A percentile compares a stretch with the other conserved stretches of the same genome.
Conservation (phyloP, 2,113 vertebrate genomes). For the Eira barbara region DNA sequence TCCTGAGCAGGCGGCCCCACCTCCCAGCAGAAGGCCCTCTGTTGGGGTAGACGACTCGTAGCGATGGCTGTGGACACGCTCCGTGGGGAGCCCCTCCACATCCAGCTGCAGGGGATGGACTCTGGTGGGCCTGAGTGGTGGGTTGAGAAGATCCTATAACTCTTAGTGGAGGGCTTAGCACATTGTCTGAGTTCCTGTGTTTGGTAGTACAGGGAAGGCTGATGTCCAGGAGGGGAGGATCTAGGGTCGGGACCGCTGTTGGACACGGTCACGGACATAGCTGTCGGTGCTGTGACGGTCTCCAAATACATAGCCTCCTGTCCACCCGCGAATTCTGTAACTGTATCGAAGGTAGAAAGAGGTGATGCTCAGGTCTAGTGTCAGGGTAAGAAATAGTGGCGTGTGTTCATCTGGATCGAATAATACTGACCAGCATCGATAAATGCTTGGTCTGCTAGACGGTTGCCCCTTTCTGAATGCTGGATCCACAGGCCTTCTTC, state of each 20-base stretch:
- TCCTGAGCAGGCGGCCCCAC: not conserved
- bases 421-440: not conserved
- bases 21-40: not conserved
- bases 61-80: not conserved
- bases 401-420: not conserved
- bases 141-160: not conserved
- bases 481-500: not conserved
- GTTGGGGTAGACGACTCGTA: fast-evolving
- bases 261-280: not conserved
- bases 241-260: too few relatives aligned
- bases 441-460: not conserved
- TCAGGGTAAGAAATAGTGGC: not conserved
- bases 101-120: not conserved
- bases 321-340: not conserved
- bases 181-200: not conserved
- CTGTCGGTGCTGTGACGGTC: not conserved
- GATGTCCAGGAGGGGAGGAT: fast-evolving
- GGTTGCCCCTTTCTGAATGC: not conserved
- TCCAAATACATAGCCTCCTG: not conserved
- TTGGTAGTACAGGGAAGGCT: not conserved
- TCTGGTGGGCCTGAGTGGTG: not conserved
- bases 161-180: not conserved
- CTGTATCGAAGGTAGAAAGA: not conserved
- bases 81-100: not conserved
- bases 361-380: not conserved